Evolutionary conservation across 2,113 vertebrate genomes (phyloP).

Genomic region (Elaphurus davidianus): DNA sequence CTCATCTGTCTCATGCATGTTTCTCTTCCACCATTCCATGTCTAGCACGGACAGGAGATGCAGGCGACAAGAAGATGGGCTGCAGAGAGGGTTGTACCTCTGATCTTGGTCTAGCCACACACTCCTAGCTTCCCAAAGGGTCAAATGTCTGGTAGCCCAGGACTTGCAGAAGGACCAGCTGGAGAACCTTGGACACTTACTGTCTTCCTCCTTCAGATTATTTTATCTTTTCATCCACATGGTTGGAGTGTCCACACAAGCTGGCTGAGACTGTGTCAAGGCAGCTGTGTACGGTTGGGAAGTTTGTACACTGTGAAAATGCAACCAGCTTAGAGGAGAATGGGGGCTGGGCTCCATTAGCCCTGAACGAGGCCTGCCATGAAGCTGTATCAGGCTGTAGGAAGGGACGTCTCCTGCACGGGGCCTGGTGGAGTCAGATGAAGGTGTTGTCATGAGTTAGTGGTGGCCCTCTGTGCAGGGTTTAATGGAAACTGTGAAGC

Average conservation of each 20-base stretch:
- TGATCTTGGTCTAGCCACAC: neutral
- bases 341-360: neutral
- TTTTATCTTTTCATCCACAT: neutral
- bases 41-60: neutral
- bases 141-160: neutral
- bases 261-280: neutral
- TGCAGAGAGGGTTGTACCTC: neutral
- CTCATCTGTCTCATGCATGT: neutral
- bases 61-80: neutral
- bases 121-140: neutral
- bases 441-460: neutral
- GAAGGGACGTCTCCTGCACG: neutral
- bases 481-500: neutral
- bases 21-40: neutral
- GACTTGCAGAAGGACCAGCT: neutral
- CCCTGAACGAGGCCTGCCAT: neutral
- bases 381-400: neutral
- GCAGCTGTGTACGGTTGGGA: neutral
- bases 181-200: neutral
- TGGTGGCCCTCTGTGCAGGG: neutral
- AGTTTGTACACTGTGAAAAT: neutral
- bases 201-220: neutral
- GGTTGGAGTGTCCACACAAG: neutral
- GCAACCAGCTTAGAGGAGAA: neutral
- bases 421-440: neutral